Base-by-base conservation (phyloP, 2,113 vertebrate species). In the Baryphthengus martii region DNA sequence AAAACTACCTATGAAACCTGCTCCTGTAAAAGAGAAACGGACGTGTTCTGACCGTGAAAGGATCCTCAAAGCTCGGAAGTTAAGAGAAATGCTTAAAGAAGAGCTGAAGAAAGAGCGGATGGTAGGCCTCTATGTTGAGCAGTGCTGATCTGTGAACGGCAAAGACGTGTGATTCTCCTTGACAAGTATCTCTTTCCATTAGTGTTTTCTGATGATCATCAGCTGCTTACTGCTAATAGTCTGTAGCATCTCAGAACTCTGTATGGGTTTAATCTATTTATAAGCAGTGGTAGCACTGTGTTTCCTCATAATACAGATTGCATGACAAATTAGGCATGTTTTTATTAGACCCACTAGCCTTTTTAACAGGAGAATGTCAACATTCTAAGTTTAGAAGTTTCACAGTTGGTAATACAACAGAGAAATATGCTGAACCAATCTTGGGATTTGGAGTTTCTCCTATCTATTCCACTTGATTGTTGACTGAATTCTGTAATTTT, bases 11-110 rank as follows among this genome's bases (percentile, higher is more conserved):
- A 63, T 20, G 15, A 95, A 91, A 70, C n/a, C 85, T 11, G 4
- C 72, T 75, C 61, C 93, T 11, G 11, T 76, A 29, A 97, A 97
- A 89, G 96, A 97, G 37, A 97, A 96, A 65, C 92, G 35, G 33
- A 67, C 6, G 0, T 98, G 94, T 18, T 98, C 98, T 45, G 99
- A 99, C 71, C 94, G 97, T 47, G 98, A 99, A 68, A 98, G 98
- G 88, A 97, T 99, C 44, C 98, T 98, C 55, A 99, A 99, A 97
- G 98, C 99, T 58, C 98, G 95, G 33, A 99, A 99, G 95, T 97
- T 99, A 68, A 96, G 99, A 89, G 98, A 99, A 75, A 96, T 99
- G 98, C 98, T 99, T 70, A 99, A 96, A 95, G 98, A 98, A 74
- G 99, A 99, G 88, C 94, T 98, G 85, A 98, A 94, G 90, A 99